phyloP scores from a whole-genome alignment of 1,140 invertebrate species.

The Drosophila oshimai region DNA sequence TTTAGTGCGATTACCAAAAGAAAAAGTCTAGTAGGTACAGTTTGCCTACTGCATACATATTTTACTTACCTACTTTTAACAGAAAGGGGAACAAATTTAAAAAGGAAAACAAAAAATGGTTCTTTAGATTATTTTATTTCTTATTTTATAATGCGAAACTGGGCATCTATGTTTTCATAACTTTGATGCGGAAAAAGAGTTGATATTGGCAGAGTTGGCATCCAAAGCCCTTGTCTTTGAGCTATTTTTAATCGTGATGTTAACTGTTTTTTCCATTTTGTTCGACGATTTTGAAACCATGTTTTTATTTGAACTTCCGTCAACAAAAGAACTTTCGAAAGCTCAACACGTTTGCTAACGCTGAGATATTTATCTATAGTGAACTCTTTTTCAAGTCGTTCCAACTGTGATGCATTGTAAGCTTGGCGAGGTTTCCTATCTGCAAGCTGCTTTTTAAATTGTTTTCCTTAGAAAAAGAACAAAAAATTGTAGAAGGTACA shows the following conservation, averaged over 20 bases:
- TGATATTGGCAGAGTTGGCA: not conserved
- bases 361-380: slow-evolving; percentile 97
- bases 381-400: slow-evolving; percentile 95
- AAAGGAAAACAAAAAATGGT: no score
- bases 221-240: slow-evolving; percentile 90
- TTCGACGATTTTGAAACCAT: slow-evolving; percentile 97
- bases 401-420: slow-evolving; percentile 96
- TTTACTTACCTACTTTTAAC: no score
- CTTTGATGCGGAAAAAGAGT: slow-evolving; percentile 82
- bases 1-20: no score
- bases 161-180: not conserved
- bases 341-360: slow-evolving; percentile 96
- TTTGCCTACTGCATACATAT: no score
- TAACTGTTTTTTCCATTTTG: slow-evolving; percentile 98
- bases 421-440: slow-evolving; percentile 97
- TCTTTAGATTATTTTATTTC: not conserved
- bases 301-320: slow-evolving; percentile 99
- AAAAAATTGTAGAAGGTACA: no score
- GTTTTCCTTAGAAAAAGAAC: slow-evolving; percentile 85
- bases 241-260: slow-evolving; percentile 94
- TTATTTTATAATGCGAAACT: not conserved
- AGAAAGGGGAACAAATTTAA: no score
- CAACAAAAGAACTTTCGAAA: slow-evolving; percentile 93
- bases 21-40: no score
- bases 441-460: slow-evolving; percentile 91